A percentile compares a stretch with the other conserved stretches of the same genome.
These are phyloP conservation scores for Nestor notabilis DNA, from an alignment of 2,113 vertebrate genomes.

Conservation along the genomic window DNA sequence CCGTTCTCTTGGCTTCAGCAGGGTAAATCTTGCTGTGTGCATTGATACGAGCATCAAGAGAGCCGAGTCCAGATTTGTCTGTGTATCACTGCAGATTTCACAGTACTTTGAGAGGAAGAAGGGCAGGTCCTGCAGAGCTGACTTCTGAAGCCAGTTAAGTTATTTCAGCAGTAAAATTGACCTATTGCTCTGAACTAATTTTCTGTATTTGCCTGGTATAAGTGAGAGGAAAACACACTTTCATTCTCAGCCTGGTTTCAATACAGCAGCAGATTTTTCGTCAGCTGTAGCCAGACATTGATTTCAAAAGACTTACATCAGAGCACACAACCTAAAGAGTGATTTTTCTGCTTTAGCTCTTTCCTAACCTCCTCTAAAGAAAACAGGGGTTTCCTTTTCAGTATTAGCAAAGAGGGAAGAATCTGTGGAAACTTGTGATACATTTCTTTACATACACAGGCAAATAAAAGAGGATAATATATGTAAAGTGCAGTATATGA, in stretches of 20 bases:
- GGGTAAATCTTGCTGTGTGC: not conserved
- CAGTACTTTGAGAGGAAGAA: accelerated
- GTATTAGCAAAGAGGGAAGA: not conserved
- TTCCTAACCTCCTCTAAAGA: not conserved
- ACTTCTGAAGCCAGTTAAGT: not conserved
- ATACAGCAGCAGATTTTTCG: not conserved
- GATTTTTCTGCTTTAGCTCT: not conserved
- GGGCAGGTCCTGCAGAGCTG: not conserved
- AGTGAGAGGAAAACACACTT: not conserved
- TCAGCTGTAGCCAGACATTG: not conserved
- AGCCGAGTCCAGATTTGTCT: accelerated
- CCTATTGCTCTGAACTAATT: not conserved
- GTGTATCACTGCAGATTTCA: accelerated
- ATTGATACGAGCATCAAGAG: accelerated
- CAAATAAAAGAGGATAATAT: not conserved
- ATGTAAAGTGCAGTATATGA: not conserved
- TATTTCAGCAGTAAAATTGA: not conserved
- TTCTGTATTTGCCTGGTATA: not conserved
- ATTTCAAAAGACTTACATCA: not conserved
- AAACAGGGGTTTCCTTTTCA: not conserved
- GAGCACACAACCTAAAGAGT: not conserved
- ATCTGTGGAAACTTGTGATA: not conserved
- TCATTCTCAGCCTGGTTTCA: not conserved
- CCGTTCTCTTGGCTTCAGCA: accelerated
- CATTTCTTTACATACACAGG: not conserved